phyloP scores from a whole-genome alignment of 2,888 invertebrate genomes.

The Phorcus lineatus region DNA sequence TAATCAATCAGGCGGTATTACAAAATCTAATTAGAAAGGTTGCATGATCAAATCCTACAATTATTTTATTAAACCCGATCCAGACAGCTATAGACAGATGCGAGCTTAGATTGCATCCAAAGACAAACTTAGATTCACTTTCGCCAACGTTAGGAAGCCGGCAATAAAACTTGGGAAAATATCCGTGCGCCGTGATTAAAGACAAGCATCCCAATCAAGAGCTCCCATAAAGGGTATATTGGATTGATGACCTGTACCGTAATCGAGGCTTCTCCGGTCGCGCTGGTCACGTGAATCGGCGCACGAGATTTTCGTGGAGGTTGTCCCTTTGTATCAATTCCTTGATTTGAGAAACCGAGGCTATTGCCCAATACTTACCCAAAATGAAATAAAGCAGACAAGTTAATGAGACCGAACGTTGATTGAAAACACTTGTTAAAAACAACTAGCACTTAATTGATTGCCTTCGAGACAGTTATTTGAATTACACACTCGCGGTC shows the following conservation, averaged over 20 bases:
- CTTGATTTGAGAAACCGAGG: not conserved
- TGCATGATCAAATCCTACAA: constrained; percentile 23
- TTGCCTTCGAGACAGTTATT: constrained; percentile 26
- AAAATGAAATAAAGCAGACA: constrained; percentile 12
- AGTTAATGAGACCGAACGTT: constrained; percentile 20
- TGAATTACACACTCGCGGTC: constrained; percentile 27
- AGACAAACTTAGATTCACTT: not conserved
- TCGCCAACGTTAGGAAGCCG: not conserved
- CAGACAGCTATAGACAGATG: constrained; percentile 5
- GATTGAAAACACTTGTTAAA: constrained; percentile 30
- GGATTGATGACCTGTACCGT: not conserved
- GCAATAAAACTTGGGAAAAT: not conserved
- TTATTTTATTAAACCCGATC: constrained; percentile 14
- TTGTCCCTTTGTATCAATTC: constrained; percentile 19
- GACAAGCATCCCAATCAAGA: constrained; percentile 11
- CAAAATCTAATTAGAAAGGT: constrained; percentile 21
- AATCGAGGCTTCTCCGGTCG: not conserved
- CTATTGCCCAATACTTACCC: constrained; percentile 19
- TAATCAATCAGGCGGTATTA: not conserved
- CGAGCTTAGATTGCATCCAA: not conserved
- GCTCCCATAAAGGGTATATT: constrained; percentile 2
- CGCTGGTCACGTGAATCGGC: not conserved
- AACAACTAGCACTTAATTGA: constrained; percentile 27
- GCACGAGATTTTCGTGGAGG: not conserved
- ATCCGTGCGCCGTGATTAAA: not conserved